Percentiles rank a stretch among this genome's conserved stretches.
Conservation (phyloP, 2,888 invertebrate genomes). For the Camponotus fellah region DNA sequence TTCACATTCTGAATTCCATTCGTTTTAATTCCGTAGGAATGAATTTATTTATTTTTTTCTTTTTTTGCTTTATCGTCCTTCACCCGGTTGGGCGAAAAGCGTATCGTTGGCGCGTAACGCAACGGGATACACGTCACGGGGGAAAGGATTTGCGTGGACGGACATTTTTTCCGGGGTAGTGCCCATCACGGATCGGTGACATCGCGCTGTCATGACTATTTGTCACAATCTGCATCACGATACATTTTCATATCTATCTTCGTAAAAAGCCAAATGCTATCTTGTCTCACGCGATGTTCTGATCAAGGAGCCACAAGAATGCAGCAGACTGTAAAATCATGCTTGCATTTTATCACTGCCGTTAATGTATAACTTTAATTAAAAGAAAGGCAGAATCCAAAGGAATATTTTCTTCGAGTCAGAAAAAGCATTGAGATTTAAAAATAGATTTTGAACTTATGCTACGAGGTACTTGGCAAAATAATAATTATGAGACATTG, state of each 20-base stretch:
- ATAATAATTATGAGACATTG: not conserved
- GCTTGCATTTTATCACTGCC: not conserved
- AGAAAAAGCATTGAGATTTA: not conserved
- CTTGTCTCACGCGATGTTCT: not conserved
- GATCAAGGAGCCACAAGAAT: slow-evolving; percentile 23
- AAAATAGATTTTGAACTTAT: not conserved
- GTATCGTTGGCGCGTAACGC: slow-evolving; percentile 75
- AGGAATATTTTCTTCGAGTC: not conserved
- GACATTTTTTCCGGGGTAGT: slow-evolving; percentile 49
- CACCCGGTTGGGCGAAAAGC: slow-evolving; percentile 80
- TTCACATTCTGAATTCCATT: not conserved
- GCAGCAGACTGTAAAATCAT: slow-evolving; percentile 10
- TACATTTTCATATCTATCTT: slow-evolving; percentile 31
- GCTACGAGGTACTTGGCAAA: not conserved
- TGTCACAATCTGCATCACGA: slow-evolving; percentile 21
- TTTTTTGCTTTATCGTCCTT: slow-evolving; percentile 77
- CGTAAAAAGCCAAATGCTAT: not conserved
- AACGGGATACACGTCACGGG: slow-evolving; percentile 72
- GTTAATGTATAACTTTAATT: not conserved
- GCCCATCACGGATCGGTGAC: slow-evolving; percentile 39
- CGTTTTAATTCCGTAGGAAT: not conserved
- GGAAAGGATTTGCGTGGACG: slow-evolving; percentile 67
- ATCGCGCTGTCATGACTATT: not conserved
- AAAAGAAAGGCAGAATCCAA: not conserved
- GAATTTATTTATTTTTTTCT: slow-evolving; percentile 51